Base-by-base conservation (phyloP, 2,888 invertebrate genomes). In the Tortricodes alternella region DNA sequence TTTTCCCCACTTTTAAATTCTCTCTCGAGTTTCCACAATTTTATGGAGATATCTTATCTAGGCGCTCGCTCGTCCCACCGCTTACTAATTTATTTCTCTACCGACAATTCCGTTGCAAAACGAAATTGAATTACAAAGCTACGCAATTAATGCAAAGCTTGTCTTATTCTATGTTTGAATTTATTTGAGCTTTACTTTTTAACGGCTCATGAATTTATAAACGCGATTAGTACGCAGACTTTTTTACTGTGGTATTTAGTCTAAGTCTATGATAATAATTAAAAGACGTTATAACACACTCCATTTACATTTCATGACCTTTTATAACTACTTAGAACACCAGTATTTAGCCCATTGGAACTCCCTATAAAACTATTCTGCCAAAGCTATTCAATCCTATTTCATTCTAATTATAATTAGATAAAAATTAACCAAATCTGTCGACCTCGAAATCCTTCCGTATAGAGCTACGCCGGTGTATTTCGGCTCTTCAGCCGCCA, bases 1-100 rank as follows among this genome's bases (percentile, higher is more conserved):
- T 73, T 73, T 69, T 69, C 62, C 67, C 35, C 44, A 27, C 56
- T 56, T 56, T 56, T 56, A 56, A 50, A 56, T 56, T 56, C 56
- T 61, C 62, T 44, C 57, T 50, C 64, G 63, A 58, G 64, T 59
- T 60, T 24, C 58, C 53, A 65, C 61, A 61, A 59, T 64, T 65
- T 62, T 62, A 62, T 56, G 62, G 62, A 60, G 64, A 41, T 58
- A 50, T 43, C 55, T 11, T 48, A 53, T 48, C 35, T 13, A 44
- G 37, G 13, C 56, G 59, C 53, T 59, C 48, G 41, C 49, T 62
- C 35, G 48, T 43, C 41, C 35, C 59, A 62, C 60, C 63, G 59
- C 61, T 62, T 53, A 58, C 61, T 65, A 64, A 70, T 67, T 65
- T 66, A 39, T 56, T 44, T 58, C 41, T 29, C 50, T 58, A 29